Percentiles rank a stretch among this genome's conserved stretches.
Conservation (phyloP, 2,888 invertebrate species). For the Parapristionchus giblindavisi region DNA sequence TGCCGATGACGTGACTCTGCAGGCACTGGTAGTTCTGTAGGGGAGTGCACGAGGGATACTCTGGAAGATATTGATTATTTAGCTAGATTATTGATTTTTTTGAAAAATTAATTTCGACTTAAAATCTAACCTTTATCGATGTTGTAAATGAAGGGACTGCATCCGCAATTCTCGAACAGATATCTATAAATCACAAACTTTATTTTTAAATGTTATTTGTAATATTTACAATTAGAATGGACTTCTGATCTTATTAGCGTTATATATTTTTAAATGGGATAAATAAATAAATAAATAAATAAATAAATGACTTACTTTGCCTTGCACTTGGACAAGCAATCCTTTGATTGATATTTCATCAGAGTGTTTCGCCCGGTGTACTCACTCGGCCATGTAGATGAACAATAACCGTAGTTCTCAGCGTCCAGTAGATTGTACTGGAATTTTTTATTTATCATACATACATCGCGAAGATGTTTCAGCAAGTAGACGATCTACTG, state of each 20-base stretch:
- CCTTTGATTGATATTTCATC: conserved; percentile 26
- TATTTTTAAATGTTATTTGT: too few relatives aligned
- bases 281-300: too few relatives aligned
- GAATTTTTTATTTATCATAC: too few relatives aligned
- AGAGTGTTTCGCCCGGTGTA: conserved; percentile 25
- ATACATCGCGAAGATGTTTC: too few relatives aligned
- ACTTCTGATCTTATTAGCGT: too few relatives aligned
- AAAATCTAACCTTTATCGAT: conserved; percentile 28
- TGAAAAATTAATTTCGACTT: not conserved
- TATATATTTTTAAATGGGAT: too few relatives aligned
- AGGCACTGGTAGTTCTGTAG: too few relatives aligned
- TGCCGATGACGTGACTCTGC: too few relatives aligned
- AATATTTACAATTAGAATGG: too few relatives aligned
- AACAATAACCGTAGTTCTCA: conserved; percentile 4
- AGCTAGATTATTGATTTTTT: not conserved
- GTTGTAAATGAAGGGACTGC: conserved; percentile 37
- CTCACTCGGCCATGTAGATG: not conserved
- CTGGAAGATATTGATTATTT: too few relatives aligned
- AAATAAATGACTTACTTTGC: conserved; percentile 30
- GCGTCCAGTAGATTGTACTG: conserved; percentile 29
- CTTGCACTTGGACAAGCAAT: conserved; percentile 30
- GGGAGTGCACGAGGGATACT: too few relatives aligned
- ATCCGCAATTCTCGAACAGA: conserved; percentile 25
- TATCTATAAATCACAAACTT: conserved; percentile 4
- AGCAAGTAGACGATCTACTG: too few relatives aligned